Conservation (phyloP, 2,888 invertebrate genomes). For the Polyommatus iphigenia region DNA sequence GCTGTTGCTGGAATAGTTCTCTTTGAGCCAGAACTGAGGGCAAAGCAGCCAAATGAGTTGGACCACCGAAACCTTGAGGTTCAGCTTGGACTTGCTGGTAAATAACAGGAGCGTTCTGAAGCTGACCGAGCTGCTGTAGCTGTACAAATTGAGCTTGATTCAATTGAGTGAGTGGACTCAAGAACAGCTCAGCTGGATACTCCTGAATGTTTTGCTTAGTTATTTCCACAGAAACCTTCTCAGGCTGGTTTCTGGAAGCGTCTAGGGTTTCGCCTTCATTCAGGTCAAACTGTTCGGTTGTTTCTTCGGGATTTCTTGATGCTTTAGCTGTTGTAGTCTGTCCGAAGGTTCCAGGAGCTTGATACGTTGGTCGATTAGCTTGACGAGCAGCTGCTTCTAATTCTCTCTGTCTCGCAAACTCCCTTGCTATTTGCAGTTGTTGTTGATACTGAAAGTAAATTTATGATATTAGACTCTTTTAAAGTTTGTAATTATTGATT, state of each 20-base stretch:
- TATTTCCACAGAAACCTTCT: slow-evolving; percentile 64
- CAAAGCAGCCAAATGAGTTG: slow-evolving; percentile 64
- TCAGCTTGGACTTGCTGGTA: slow-evolving; percentile 54
- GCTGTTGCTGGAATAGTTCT: slow-evolving; percentile 47
- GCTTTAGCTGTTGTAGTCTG: slow-evolving; percentile 52
- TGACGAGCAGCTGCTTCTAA: slow-evolving; percentile 50
- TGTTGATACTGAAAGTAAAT: slow-evolving; percentile 56
- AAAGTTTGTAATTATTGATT: too few relatives aligned
- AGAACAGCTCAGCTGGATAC: slow-evolving; percentile 65
- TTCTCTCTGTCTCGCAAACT: slow-evolving; percentile 63
- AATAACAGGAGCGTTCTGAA: slow-evolving; percentile 50
- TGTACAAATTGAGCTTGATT: slow-evolving; percentile 62
- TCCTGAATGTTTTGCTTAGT: slow-evolving; percentile 68
- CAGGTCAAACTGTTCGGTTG: slow-evolving; percentile 54
- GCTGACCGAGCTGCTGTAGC: slow-evolving; percentile 54
- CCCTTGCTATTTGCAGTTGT: slow-evolving; percentile 63
- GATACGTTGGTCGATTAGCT: slow-evolving; percentile 49
- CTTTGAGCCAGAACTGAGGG: slow-evolving; percentile 67
- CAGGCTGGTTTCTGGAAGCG: slow-evolving; percentile 47
- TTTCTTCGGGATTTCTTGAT: slow-evolving; percentile 46
- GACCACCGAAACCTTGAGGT: slow-evolving; percentile 62
- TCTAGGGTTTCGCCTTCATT: slow-evolving; percentile 61
- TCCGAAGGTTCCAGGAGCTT: slow-evolving; percentile 57
- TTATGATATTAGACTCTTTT: not conserved
- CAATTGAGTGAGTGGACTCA: slow-evolving; percentile 63